Base-by-base conservation (phyloP, 1,140 invertebrate genomes). In the Anoplolepis gracilipes region DNA sequence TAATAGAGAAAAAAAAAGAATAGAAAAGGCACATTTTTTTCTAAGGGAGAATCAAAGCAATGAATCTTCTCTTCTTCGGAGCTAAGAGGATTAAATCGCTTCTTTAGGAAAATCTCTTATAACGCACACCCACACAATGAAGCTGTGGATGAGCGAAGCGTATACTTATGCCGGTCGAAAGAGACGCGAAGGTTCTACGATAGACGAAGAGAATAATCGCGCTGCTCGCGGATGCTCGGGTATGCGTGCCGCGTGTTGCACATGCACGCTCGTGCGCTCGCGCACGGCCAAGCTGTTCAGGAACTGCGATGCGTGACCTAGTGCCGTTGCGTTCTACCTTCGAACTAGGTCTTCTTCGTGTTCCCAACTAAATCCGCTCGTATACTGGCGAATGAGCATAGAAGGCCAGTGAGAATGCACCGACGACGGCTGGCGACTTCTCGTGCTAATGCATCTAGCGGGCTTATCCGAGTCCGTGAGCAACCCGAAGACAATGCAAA, bases 241-340 rank as follows among this genome's bases (percentile, higher is more conserved):
- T 90, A 88, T 92, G 89, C 89, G 88, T 88, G 90, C 70, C 79
- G 79, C 90, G 87, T 84, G 53, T 28, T 81, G 85, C 86, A 73
- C 73, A 77, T 78, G 49, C 61, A 84, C 61, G 28, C 67, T 59
- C 62, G 25, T 81, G 67, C 77, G 59, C 49, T 13, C 46, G 16
- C 81, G 76, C 62, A 84, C 85, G 85, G 25, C 69, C 88, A 84
- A 76, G 85, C 76, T 91, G 88, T 92, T 92, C 92, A 94, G 94
- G 93, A 94, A 94, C 93, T 94, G 92, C 93, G 91, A 94, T 94
- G 94, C 94, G 93, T 95, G 94, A 95, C 94, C 94, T 94, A 95
- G 94, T 95, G 93, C 93, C 93, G 94, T 94, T 94, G 93, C 89
- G 93, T 94, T 94, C 92, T 92, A 94, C 93, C 93, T 94, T 92